Base-by-base conservation (phyloP, 2,113 vertebrate genomes). In the Erpornis zantholeuca region DNA sequence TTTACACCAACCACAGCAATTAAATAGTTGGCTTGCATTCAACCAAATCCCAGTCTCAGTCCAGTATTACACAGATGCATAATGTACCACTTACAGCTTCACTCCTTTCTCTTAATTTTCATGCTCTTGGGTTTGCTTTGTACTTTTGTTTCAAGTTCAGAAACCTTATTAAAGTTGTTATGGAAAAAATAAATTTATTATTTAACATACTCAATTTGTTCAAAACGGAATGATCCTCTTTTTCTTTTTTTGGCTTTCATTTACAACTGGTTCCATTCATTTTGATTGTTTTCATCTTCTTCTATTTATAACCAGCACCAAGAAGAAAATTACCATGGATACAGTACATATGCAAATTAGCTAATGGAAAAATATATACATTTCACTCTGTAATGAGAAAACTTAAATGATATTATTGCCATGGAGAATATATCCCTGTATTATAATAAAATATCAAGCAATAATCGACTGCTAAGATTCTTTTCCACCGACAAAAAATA, bases 121-220 rank as follows among this genome's bases (percentile, higher is more conserved):
- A 27, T 2, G 27, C 50, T 81, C 65, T 87, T 96, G 7, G 28
- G 49, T 94, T 94, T 79, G 53, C 56, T 88, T 93, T 36, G 11
- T 20, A 24, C 38, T 91, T n/a, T 49, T 70, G 56, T 81, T 82
- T 71, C 14, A 94, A 91, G 71, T 88, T 93, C 97, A 97, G 84
- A 97, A 98, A 96, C 81, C 91, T 95, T 88, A 83, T 97, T 95
- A 77, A 93, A 88, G 76, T 82, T 84, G 77, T 97, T 92, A 94
- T 66, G 95, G 97, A 97, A 98, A 97, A 97, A 98, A 97, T 97
- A 95, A 95, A 96, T 97, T 97, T 98, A 96, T 97, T 98, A 98
- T 97, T 97, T 95, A 95, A 96, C 93, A 92, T 72, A 86, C 50
- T 96, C 88, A 76, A 66, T 81, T 94, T 97, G 93, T 97, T 97